Base-by-base conservation (phyloP, 1,140 invertebrate genomes). In the Drosophila seguyi region DNA sequence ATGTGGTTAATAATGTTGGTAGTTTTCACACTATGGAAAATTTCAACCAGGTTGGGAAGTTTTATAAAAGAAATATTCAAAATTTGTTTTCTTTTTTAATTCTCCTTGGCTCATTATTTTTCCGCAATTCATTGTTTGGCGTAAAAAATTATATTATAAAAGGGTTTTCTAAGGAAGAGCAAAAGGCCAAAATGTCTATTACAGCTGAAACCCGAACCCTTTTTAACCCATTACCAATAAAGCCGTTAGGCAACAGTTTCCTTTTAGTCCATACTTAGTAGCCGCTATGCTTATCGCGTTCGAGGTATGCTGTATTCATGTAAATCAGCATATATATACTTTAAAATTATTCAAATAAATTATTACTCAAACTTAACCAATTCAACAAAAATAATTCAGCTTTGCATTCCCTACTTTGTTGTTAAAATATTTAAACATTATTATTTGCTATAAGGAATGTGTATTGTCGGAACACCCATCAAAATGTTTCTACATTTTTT, bases 191-290 rank as follows among this genome's bases (percentile, higher is more conserved):
- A 31, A 52, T 22, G 31, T 14, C 18, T 36, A 36, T 10, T 22
- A 20, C 18, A 20, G 29, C 14, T n/a, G 2, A 27, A 47, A 27
- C 42, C 47, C 61, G 42, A 44, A 68, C n/a, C 52, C 44, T 56
- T 63, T 50, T 38, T 20, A 38, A 10, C 38, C 39, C 36, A 56
- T 67, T 67, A 66, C 50, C 76, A 86, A 86, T 88, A 61, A 83
- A 83, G 84, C 84, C 80, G 83, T 88, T 87, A 88, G 65, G 62
- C 47, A 71, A 71, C 36, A 72, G 47, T 69, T 63, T 85, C 36
- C 42, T 50, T 66, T 63, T 36, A 18, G 39, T 2, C 53, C 14
- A 34, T 36, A 10, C 36, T 38, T 38, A 44, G 34, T 53, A 36
- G 2, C 4, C 1, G 7, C 1, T 7, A 22, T 20, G 16, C 18